phyloP scores from a whole-genome alignment of 2,797 vertebrate species.

The Chrosomus eos region DNA sequence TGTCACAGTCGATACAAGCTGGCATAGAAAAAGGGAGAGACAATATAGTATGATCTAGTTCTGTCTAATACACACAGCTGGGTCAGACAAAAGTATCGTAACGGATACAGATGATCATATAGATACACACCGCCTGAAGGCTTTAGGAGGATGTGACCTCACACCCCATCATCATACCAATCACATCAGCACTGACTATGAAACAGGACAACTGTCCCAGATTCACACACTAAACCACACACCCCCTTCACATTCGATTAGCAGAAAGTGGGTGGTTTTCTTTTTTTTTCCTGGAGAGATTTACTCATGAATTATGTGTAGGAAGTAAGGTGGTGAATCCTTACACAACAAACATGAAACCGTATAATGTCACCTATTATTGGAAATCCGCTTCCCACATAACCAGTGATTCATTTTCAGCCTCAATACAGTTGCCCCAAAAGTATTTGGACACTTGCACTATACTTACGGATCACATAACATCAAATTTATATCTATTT shows the following conservation, averaged over 20 bases:
- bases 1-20: slow-evolving; percentile 23
- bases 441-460: neutral
- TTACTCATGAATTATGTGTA: neutral
- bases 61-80: neutral
- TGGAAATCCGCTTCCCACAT: neutral
- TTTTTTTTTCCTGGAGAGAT: neutral
- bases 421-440: neutral
- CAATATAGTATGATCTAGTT: slow-evolving; percentile 2
- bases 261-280: neutral
- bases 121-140: slow-evolving; percentile 7
- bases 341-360: slow-evolving; percentile 4
- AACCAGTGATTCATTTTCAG: slow-evolving; percentile 8
- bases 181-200: slow-evolving; percentile 43
- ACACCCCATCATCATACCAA: slow-evolving; percentile 46
- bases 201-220: slow-evolving; percentile 51
- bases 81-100: neutral
- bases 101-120: neutral
- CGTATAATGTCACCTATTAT: neutral
- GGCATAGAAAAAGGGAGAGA: neutral
- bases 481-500: neutral
- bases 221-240: slow-evolving; percentile 25
- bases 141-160: slow-evolving; percentile 1
- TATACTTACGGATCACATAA: neutral
- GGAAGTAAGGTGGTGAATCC: slow-evolving; percentile 8
- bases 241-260: neutral